Evolutionary conservation across 1,140 invertebrate genomes (phyloP), one percentile per base, ranked within the genome.

Genomic region (Nymphalis io): DNA sequence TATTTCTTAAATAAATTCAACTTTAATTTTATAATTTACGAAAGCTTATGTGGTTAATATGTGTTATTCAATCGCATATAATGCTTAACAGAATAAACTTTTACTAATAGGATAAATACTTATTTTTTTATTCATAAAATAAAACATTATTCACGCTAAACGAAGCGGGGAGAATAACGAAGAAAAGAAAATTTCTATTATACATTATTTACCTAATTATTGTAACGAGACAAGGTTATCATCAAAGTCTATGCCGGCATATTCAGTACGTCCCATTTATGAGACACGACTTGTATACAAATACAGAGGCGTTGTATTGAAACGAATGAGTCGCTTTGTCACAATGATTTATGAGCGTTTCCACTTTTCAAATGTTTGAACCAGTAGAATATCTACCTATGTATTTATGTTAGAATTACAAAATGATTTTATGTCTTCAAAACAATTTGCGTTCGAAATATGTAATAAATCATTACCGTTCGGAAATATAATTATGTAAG

Each of bases 331-430:
- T 63, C 53, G 53, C 53, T 44, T 75, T 75, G 70, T 69, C 40
- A 60, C 58, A 61, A 71, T 75, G 73, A 75, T 75, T 75, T 70
- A 75, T 75, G 64, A 68, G 46, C 18, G 27, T 64, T 53, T 18
- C 16, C 12, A 13, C 18, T 40, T n/a, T 55, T 55, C 1, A 53
- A 38, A 63, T 63, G 61, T n/a, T n/a, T 21, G n/a, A 46, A 46
- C 44, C 44, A 46, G 27, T 33, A 33, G 44, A 42, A n/a, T 16
- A 3, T 16, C 16, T 46, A 46, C 15, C 44, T 46, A 0, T 8
- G 27, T 46, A 18, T 46, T 46, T 46, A 46, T n/a, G 6, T 46
- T 46, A 1, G n/a, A 46, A 46, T 46, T 46, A 3, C 15, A 46
- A 46, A 16, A 16, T 46, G 16, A 33, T 33, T 33, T 33, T 33